phyloP scores from a whole-genome alignment of 1,140 invertebrate species.

The Drosophila albomicans region DNA sequence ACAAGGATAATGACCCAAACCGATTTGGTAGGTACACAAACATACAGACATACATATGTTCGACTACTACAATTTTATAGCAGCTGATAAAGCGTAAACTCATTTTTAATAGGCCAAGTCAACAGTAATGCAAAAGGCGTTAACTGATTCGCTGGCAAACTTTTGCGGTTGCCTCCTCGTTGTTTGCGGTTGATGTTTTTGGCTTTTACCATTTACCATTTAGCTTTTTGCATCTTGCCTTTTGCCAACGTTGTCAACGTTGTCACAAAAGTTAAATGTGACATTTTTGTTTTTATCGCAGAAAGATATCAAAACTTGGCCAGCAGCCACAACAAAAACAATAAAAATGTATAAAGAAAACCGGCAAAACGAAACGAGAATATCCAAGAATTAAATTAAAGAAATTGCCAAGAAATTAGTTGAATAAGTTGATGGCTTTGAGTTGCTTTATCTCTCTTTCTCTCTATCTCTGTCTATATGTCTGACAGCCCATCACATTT shows the following conservation, averaged over 20 bases:
- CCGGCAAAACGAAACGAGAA: conserved; percentile 12
- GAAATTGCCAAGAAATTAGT: conserved; percentile 48
- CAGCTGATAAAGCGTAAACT: conserved; percentile 39
- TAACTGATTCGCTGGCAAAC: conserved; percentile 37
- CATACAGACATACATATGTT: neutral
- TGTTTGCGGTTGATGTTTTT: conserved; percentile 2
- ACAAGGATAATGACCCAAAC: conserved; percentile 83
- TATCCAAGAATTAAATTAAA: conserved; percentile 36
- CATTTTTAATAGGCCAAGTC: conserved; percentile 41
- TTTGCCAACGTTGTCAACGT: conserved; percentile 20
- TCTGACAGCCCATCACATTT: too few species aligned
- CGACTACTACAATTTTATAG: conserved; percentile 9
- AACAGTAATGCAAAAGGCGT: conserved; percentile 24
- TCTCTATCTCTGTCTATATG: neutral
- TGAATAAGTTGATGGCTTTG: conserved; percentile 25
- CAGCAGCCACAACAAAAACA: conserved; percentile 45
- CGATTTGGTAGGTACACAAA: conserved; percentile 57
- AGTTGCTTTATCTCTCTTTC: conserved; percentile 9
- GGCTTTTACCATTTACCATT: neutral
- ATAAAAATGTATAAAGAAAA: conserved; percentile 3
- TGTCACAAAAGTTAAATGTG: conserved; percentile 51
- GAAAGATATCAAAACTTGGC: conserved; percentile 58
- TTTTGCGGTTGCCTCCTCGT: conserved; percentile 15
- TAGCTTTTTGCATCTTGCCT: neutral
- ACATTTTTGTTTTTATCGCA: conserved; percentile 49